These are phyloP conservation scores for Hydropsyche tenuis DNA, from an alignment of 1,140 invertebrate species.

Conservation along the genomic window DNA sequence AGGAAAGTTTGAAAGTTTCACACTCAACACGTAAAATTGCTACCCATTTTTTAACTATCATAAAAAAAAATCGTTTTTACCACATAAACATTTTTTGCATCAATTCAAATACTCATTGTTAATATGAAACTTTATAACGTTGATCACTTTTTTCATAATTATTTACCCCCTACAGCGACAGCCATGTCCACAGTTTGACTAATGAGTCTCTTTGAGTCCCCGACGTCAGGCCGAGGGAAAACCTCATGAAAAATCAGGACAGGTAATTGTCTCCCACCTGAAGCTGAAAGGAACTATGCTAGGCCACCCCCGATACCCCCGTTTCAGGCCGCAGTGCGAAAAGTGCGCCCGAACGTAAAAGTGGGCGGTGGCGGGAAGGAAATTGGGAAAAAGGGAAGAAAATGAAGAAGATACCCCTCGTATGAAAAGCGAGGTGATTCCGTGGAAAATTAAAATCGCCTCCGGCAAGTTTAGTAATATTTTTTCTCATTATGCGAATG, in stretches of 20 bases:
- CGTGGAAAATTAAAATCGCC: slow-evolving; percentile 50
- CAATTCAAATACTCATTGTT: too few species aligned
- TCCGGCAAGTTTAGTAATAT: slow-evolving; percentile 49
- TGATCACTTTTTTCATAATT: slow-evolving; percentile 1
- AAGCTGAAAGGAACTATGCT: slow-evolving; percentile 26
- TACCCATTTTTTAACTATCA: too few species aligned
- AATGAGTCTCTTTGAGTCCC: slow-evolving; percentile 36
- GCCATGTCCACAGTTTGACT: slow-evolving; percentile 27
- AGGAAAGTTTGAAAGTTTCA: too few species aligned
- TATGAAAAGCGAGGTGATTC: slow-evolving; percentile 47
- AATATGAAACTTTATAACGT: too few species aligned
- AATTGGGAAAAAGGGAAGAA: slow-evolving; percentile 41
- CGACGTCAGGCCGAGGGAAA: slow-evolving; percentile 13
- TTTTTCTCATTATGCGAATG: slow-evolving; percentile 51
- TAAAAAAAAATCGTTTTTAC: too few species aligned
- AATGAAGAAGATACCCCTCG: slow-evolving; percentile 41
- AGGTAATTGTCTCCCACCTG: slow-evolving; percentile 38
- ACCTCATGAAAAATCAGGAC: slow-evolving; percentile 35
- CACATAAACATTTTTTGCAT: too few species aligned
- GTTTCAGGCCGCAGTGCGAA: background rate
- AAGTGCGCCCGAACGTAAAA: slow-evolving; percentile 16
- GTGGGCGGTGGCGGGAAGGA: slow-evolving; percentile 15
- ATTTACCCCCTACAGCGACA: background rate
- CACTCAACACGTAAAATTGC: too few species aligned
- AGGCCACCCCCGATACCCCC: slow-evolving; percentile 19